phyloP scores from a whole-genome alignment of 2,113 vertebrate genomes.

The Cavia porcellus region DNA sequence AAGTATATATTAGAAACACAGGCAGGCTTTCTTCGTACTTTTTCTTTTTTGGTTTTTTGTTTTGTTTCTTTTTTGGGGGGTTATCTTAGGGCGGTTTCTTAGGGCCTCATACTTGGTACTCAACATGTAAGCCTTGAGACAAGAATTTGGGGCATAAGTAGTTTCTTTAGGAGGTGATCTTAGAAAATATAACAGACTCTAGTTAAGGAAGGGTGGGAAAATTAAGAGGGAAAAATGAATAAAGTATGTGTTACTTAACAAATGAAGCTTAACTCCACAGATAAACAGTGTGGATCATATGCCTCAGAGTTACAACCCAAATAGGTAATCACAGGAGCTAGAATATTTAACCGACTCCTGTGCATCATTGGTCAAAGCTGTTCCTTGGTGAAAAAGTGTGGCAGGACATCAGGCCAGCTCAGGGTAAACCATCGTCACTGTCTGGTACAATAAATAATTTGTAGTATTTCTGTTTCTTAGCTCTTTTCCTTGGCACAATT shows the following conservation, averaged over 20 bases:
- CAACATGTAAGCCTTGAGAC: slow-evolving; percentile 13
- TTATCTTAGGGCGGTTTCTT: background rate
- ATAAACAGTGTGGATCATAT: background rate
- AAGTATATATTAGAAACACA: slow-evolving; percentile 32
- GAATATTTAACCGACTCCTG: background rate
- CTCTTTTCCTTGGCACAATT: background rate
- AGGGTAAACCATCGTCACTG: background rate
- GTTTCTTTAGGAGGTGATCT: slow-evolving; percentile 22
- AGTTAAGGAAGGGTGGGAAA: background rate
- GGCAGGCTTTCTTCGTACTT: slow-evolving; percentile 5
- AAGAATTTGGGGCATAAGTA: slow-evolving; percentile 4
- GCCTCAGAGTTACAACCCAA: background rate
- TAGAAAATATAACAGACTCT: background rate
- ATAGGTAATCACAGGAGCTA: background rate
- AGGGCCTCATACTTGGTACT: background rate
- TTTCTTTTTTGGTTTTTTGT: too few species aligned
- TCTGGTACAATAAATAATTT: background rate
- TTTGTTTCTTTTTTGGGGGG: too few species aligned
- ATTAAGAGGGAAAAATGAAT: background rate
- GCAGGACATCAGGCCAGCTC: background rate
- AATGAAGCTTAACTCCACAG: background rate
- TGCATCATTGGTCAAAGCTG: background rate
- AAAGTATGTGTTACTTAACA: background rate
- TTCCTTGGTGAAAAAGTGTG: background rate
- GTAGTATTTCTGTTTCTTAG: background rate